These are phyloP conservation scores for Drosophila tanythrix DNA, from an alignment of 2,888 invertebrate genomes.

Conservation along the genomic window DNA sequence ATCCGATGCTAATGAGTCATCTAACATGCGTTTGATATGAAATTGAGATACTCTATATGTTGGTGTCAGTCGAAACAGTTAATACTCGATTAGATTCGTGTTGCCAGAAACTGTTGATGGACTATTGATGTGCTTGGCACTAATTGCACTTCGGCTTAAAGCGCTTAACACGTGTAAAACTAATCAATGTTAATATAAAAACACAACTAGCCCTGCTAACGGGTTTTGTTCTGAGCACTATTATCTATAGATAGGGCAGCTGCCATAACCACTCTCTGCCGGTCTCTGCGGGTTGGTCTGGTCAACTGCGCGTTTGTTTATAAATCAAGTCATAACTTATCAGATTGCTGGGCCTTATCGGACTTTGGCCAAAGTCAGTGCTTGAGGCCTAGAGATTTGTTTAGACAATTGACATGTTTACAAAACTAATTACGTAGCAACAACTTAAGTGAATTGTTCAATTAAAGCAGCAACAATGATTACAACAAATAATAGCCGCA, in stretches of 20 bases:
- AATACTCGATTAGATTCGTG: constrained; percentile 24
- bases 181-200: constrained; percentile 24
- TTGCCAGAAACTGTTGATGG: neutral
- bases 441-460: constrained; percentile 51
- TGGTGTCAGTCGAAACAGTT: neutral
- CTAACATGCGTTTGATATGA: neutral
- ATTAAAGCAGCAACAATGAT: constrained; percentile 31
- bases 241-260: constrained; percentile 36
- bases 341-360: constrained; percentile 51
- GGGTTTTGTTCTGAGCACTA: constrained; percentile 2
- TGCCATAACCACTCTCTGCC: neutral
- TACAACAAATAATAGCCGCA: constrained; percentile 31
- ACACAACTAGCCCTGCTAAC: constrained; percentile 1
- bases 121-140: constrained; percentile 21
- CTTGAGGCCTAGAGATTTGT: constrained; percentile 49
- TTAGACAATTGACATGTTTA: constrained; percentile 16
- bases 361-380: constrained; percentile 62
- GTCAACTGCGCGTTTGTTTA: constrained; percentile 33
- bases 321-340: constrained; percentile 45
- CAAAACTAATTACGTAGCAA: constrained; percentile 40
- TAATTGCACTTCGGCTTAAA: constrained; percentile 14
- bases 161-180: constrained; percentile 29
- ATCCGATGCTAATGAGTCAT: constrained; percentile 11
- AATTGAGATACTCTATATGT: neutral
- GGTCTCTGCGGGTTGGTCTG: constrained; percentile 5